A percentile compares a stretch with the other conserved stretches of the same genome.
Conservation (phyloP, 35 echinoderm and acorn worm species). For the Diadema setosum region DNA sequence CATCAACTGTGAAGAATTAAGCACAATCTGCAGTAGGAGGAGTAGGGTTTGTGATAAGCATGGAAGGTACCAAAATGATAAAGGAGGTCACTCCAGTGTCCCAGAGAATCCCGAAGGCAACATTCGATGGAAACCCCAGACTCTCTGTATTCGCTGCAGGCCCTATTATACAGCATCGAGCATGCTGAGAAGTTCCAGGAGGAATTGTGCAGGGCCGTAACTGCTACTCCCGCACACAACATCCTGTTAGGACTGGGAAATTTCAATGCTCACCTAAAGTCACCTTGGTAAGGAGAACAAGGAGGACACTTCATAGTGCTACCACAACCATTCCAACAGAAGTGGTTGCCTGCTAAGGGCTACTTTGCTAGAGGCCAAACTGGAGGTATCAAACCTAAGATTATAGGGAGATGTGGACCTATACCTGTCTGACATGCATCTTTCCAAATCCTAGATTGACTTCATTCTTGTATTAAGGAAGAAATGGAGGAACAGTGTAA, state of each 20-base stretch:
- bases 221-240: background rate
- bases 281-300: background rate
- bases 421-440: background rate
- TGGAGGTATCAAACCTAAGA: background rate
- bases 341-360: background rate
- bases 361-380: background rate
- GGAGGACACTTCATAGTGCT: background rate
- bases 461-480: slow-evolving; percentile 20
- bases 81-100: background rate
- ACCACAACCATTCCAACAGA: background rate
- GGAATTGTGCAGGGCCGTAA: background rate
- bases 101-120: background rate
- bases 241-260: background rate
- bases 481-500: slow-evolving; percentile 15
- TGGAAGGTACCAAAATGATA: too few species aligned
- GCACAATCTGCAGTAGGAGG: background rate
- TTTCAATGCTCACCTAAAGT: background rate
- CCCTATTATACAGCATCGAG: background rate
- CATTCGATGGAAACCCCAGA: background rate
- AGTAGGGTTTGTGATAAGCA: too few species aligned
- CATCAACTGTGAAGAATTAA: background rate
- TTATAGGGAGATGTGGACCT: background rate
- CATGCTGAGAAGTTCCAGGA: background rate
- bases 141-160: background rate
- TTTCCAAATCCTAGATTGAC: background rate